phyloP scores from a whole-genome alignment of 2,113 vertebrate genomes.

The Psettodes erumei region DNA sequence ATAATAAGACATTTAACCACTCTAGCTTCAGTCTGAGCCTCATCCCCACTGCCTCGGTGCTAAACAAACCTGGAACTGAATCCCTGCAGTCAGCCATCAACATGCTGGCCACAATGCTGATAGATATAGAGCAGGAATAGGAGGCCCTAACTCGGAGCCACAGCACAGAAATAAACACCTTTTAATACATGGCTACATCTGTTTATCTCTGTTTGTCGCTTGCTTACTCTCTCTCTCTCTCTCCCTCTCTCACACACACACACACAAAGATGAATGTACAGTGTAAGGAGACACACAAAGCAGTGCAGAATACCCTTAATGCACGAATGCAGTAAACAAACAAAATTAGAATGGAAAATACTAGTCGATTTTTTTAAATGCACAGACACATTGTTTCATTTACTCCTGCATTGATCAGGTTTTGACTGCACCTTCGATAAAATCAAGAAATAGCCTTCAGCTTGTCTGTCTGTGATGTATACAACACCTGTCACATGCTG shows the following conservation, averaged over 20 bases:
- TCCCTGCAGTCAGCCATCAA: constrained; percentile 32
- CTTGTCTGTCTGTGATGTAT: constrained; percentile 17
- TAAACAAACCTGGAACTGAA: constrained; percentile 12
- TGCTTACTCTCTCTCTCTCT: too few relatives aligned
- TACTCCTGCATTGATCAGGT: background rate
- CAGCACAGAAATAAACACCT: constrained; percentile 43
- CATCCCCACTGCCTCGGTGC: background rate
- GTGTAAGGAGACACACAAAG: background rate
- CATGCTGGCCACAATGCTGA: constrained; percentile 33
- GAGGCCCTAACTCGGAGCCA: background rate
- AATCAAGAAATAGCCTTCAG: background rate
- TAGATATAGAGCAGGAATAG: constrained; percentile 38
- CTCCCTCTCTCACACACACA: background rate
- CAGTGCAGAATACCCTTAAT: background rate
- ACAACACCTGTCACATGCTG: constrained; percentile 1
- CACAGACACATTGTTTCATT: too few relatives aligned
- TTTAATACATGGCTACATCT: constrained; percentile 24
- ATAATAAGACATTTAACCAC: constrained; percentile 14
- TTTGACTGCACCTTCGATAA: background rate
- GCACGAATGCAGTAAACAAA: background rate
- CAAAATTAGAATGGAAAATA: background rate
- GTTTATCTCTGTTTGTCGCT: constrained; percentile 10
- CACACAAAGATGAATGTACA: constrained; percentile 6
- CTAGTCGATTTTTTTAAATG: background rate
- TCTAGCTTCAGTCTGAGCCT: constrained; percentile 7